Conservation (phyloP, 2,888 invertebrate species). For the Lucinisca nassula region DNA sequence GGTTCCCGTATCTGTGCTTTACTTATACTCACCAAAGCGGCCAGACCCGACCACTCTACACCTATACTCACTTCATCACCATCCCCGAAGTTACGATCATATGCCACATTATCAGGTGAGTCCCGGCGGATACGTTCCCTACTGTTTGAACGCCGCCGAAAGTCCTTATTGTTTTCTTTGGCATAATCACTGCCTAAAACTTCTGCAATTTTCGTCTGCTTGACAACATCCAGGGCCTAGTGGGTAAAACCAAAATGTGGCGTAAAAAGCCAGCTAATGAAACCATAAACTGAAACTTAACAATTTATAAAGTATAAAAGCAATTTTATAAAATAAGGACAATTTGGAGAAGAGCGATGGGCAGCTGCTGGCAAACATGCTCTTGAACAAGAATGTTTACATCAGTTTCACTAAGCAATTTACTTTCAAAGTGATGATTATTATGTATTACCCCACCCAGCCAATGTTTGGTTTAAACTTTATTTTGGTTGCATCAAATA, state of each 20-base stretch:
- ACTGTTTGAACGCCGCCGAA: conserved; percentile 89
- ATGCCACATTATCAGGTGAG: conserved; percentile 90
- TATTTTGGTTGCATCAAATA: too few relatives aligned
- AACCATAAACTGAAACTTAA: neutral
- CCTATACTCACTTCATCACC: conserved; percentile 92
- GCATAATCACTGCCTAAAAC: conserved; percentile 90
- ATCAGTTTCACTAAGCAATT: too few relatives aligned
- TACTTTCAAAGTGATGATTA: too few relatives aligned
- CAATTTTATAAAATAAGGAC: neutral
- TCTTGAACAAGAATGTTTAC: neutral
- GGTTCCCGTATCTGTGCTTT: conserved; percentile 74
- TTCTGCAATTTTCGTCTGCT: conserved; percentile 95
- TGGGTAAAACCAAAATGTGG: conserved; percentile 78
- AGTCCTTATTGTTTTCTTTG: conserved; percentile 85
- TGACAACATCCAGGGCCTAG: conserved; percentile 96
- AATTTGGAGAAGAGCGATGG: conserved; percentile 63
- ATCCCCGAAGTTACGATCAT: conserved; percentile 89
- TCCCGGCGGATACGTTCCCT: conserved; percentile 90
- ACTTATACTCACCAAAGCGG: conserved; percentile 83
- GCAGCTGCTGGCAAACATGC: conserved; percentile 53
- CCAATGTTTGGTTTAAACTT: too few relatives aligned
- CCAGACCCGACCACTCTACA: conserved; percentile 83
- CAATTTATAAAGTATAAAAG: neutral
- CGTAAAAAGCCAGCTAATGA: conserved; percentile 67
- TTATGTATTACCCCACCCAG: too few relatives aligned